Conservation (phyloP, 2,113 vertebrate genomes). For the Electrona antarctica region DNA sequence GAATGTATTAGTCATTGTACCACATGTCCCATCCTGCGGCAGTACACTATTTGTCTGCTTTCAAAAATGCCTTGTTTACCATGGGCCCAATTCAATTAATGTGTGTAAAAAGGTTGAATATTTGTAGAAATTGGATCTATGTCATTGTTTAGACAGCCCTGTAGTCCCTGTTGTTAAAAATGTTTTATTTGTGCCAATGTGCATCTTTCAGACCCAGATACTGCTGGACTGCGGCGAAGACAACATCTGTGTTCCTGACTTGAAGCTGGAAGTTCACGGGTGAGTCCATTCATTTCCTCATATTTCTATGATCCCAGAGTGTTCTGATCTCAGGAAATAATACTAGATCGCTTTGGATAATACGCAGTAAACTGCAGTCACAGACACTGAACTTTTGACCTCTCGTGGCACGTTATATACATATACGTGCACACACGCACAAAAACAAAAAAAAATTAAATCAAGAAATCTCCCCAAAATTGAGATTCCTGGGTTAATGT, state of each 20-base stretch:
- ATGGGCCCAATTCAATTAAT: slow-evolving; percentile 15
- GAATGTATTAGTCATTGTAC: slow-evolving; percentile 65
- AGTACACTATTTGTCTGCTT: slow-evolving; percentile 50
- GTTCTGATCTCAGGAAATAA: slow-evolving; percentile 31
- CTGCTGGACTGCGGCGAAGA: slow-evolving; percentile 92
- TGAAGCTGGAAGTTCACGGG: slow-evolving; percentile 87
- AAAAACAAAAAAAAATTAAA: no score
- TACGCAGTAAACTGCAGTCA: slow-evolving; percentile 13
- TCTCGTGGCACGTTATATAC: slow-evolving; percentile 7
- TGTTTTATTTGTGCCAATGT: slow-evolving; percentile 25
- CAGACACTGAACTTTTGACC: slow-evolving; percentile 50
- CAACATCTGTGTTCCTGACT: slow-evolving; percentile 92
- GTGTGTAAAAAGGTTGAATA: slow-evolving; percentile 6
- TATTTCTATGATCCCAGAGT: slow-evolving; percentile 6
- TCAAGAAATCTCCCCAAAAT: no score
- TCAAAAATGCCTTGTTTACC: slow-evolving; percentile 39
- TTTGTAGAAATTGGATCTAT: neutral
- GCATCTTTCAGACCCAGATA: slow-evolving; percentile 84
- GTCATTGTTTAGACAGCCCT: neutral
- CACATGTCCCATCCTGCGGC: slow-evolving; percentile 57
- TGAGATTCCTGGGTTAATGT: no score
- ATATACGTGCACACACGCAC: no score
- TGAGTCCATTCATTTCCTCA: slow-evolving; percentile 68
- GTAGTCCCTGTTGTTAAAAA: slow-evolving; percentile 28
- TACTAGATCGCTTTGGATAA: neutral